Conservation (phyloP, 2,113 vertebrate genomes). For the Megaptera novaeangliae region DNA sequence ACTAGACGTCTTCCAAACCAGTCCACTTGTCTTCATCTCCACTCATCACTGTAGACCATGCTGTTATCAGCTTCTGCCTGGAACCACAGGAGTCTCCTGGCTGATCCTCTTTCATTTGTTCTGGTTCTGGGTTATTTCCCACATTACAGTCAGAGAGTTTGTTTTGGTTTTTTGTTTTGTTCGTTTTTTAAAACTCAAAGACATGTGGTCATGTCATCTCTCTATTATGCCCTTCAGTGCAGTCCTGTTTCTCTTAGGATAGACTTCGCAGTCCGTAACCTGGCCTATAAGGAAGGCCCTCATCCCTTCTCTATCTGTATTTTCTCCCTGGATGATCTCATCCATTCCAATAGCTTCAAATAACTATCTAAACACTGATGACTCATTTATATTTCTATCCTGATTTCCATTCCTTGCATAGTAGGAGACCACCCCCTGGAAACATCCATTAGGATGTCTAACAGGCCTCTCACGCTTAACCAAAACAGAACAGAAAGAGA, state of each 20-base stretch:
- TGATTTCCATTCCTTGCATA: background rate
- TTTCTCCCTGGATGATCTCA: background rate
- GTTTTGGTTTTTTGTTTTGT: background rate
- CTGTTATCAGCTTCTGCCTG: background rate
- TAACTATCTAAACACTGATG: background rate
- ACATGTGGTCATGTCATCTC: background rate
- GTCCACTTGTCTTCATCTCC: background rate
- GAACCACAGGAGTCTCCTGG: background rate
- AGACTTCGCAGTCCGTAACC: background rate
- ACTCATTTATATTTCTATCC: conserved; percentile 28
- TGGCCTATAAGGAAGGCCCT: background rate
- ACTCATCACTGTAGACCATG: background rate
- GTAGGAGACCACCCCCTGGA: background rate
- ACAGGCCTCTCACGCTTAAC: background rate
- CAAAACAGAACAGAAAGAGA: background rate
- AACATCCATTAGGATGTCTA: background rate
- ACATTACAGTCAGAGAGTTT: background rate
- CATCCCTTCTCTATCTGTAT: background rate
- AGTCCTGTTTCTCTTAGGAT: background rate
- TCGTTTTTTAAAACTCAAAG: background rate
- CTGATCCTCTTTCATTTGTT: background rate
- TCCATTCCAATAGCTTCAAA: background rate
- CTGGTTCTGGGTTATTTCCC: background rate
- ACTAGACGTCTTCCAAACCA: background rate
- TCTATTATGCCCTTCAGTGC: background rate